phyloP scores from a whole-genome alignment of 2,113 vertebrate genomes.

The Tautogolabrus adspersus region DNA sequence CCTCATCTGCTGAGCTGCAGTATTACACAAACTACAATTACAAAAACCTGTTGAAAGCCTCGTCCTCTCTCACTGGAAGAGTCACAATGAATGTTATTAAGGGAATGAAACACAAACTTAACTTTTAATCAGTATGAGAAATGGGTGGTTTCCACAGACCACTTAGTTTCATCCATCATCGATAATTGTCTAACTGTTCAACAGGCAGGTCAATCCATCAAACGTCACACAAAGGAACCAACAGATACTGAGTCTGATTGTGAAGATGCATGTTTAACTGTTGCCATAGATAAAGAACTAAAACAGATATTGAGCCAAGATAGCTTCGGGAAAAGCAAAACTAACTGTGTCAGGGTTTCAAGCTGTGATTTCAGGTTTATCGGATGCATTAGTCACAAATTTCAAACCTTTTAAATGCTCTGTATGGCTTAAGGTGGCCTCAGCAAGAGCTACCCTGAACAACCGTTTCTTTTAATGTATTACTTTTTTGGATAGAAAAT shows the following conservation, averaged over 20 bases:
- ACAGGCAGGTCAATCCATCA: neutral
- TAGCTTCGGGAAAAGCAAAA: no score
- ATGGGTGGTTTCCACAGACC: neutral
- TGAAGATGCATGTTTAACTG: neutral
- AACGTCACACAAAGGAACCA: conserved; percentile 5
- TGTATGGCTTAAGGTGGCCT: neutral
- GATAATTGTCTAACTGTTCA: neutral
- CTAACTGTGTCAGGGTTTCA: no score
- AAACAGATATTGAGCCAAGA: no score
- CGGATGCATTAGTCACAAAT: neutral
- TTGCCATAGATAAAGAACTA: neutral
- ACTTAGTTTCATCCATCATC: neutral
- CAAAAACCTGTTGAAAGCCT: conserved; percentile 15
- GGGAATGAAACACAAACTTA: neutral
- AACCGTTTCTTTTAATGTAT: neutral
- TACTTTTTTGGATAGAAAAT: no score
- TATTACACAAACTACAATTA: conserved; percentile 26
- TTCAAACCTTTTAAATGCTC: neutral
- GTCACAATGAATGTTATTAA: neutral
- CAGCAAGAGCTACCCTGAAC: neutral
- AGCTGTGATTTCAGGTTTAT: neutral
- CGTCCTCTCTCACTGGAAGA: neutral
- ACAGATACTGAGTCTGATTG: neutral
- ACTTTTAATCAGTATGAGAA: conserved; percentile 9
- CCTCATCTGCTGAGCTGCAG: conserved; percentile 66